These are phyloP conservation scores for Prionace glauca DNA, from an alignment of 2,797 vertebrate genomes.

Conservation along the genomic window DNA sequence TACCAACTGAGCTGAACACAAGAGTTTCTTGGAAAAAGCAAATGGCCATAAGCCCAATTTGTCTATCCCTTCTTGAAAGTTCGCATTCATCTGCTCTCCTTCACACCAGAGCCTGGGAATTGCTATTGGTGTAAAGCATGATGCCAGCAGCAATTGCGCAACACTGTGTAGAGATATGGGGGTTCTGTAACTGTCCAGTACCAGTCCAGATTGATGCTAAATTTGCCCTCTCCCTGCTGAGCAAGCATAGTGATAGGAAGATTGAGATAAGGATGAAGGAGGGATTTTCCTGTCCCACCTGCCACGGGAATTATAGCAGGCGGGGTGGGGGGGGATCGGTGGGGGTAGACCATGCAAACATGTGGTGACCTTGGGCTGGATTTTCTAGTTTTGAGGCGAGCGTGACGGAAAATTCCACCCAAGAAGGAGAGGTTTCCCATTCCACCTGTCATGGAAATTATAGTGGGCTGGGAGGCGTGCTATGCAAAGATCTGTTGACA, in stretches of 20 bases:
- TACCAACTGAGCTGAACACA: background rate
- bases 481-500: no score
- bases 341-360: no score
- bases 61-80: background rate
- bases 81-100: background rate
- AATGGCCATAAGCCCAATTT: background rate
- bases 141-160: background rate
- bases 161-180: background rate
- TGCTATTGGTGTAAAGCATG: background rate
- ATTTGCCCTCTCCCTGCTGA: background rate
- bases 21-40: background rate
- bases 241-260: background rate
- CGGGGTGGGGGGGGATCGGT: no score
- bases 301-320: no score
- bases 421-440: no score
- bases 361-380: no score
- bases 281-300: no score
- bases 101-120: background rate
- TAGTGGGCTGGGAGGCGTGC: no score
- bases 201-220: background rate
- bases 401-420: no score
- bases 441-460: no score
- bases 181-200: background rate
- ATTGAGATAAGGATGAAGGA: background rate
- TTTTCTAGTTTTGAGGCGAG: no score